Percentiles rank a stretch among this genome's conserved stretches.
phyloP scores from a whole-genome alignment of 2,888 invertebrate species.

The Pristionchus japonicus region DNA sequence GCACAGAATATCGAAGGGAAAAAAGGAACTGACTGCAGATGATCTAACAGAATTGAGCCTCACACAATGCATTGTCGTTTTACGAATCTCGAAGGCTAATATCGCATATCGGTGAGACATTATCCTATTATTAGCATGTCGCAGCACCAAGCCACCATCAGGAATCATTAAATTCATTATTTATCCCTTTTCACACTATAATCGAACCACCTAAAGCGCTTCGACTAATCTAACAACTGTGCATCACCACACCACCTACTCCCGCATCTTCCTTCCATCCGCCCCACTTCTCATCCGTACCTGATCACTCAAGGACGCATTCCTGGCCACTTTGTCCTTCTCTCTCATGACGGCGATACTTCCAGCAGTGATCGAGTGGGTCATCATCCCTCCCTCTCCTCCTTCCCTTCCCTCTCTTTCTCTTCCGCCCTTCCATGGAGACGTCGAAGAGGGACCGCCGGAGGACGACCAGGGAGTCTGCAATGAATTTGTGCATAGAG shows the following conservation, averaged over 20 bases:
- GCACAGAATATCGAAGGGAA: too few relatives aligned
- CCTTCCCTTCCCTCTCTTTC: not conserved
- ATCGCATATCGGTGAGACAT: too few relatives aligned
- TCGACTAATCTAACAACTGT: not conserved
- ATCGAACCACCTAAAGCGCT: too few relatives aligned
- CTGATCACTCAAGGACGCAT: conserved; percentile 32
- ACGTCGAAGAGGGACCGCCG: not conserved
- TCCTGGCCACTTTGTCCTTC: conserved; percentile 46
- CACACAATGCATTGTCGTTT: too few relatives aligned
- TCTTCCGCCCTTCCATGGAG: conserved; percentile 33
- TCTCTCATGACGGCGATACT: not conserved
- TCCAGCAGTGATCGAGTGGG: conserved; percentile 3
- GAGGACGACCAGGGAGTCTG: not conserved
- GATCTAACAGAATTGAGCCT: too few relatives aligned
- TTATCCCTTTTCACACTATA: too few relatives aligned
- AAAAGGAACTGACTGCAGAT: too few relatives aligned
- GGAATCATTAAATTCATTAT: too few relatives aligned
- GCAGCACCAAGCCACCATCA: too few relatives aligned
- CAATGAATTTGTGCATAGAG: too few relatives aligned
- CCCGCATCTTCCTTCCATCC: not conserved
- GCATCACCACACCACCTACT: not conserved
- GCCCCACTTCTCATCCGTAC: not conserved
- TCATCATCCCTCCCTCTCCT: not conserved
- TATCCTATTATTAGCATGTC: too few relatives aligned
- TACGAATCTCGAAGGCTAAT: too few relatives aligned